A percentile compares a stretch with the other conserved stretches of the same genome.
These are phyloP conservation scores for Zeus faber DNA, from an alignment of 2,113 vertebrate species.

Conservation along the genomic window DNA sequence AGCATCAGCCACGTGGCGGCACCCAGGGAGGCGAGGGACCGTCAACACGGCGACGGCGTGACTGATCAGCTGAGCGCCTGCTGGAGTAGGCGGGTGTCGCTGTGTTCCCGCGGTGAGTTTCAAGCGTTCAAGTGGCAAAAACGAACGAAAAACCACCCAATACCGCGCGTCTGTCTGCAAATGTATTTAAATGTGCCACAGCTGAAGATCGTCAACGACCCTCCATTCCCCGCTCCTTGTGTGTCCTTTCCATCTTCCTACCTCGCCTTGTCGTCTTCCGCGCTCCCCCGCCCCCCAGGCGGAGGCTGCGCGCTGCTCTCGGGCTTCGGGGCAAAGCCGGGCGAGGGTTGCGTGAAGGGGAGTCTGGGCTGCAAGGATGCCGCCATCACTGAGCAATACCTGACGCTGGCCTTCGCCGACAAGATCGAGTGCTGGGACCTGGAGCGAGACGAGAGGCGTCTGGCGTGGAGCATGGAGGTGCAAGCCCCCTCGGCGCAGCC, in stretches of 20 bases:
- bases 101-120: slow-evolving; percentile 50
- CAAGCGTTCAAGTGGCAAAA: too few relatives aligned
- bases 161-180: too few relatives aligned
- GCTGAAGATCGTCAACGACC: too few relatives aligned
- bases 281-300: slow-evolving; percentile 29
- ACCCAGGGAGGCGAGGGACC: not conserved
- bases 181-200: too few relatives aligned
- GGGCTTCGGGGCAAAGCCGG: slow-evolving; percentile 49
- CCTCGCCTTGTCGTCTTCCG: not conserved
- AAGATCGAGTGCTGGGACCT: slow-evolving; percentile 63
- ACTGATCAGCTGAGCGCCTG: slow-evolving; percentile 31
- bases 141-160: too few relatives aligned
- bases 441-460: slow-evolving; percentile 51
- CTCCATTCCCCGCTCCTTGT: too few relatives aligned
- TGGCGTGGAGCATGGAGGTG: slow-evolving; percentile 63
- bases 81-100: slow-evolving; percentile 67
- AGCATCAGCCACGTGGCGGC: slow-evolving; percentile 17
- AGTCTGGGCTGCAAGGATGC: slow-evolving; percentile 72
- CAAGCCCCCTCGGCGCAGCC: too few relatives aligned
- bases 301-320: slow-evolving; percentile 52
- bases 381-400: slow-evolving; percentile 70
- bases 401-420: slow-evolving; percentile 69
- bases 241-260: too few relatives aligned
- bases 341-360: slow-evolving; percentile 1
- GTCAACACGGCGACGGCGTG: not conserved